Evolutionary conservation across 2,797 vertebrate genomes (phyloP), one percentile per base, ranked within the genome.

Genomic region (Anniella stebbinsi): DNA sequence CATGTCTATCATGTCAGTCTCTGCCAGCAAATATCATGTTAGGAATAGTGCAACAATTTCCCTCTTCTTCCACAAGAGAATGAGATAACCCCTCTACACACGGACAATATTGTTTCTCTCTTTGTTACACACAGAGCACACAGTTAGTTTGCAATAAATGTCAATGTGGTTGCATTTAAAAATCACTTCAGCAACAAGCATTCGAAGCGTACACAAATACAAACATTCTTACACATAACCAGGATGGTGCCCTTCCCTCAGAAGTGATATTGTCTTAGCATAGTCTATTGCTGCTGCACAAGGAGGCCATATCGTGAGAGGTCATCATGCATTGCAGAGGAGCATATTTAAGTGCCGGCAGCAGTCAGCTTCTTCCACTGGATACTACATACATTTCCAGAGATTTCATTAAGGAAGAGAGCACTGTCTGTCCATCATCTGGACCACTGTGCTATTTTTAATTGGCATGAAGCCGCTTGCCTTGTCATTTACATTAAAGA

Each of bases 401-500:
- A 75, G 2, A 72, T 92, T 93, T 91, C 12, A 85, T 3, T 85
- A 38, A 1, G 23, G 91, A 48, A 88, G 30, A 69, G 0, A 70
- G 0, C 0, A 2, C 48, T 12, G 60, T 83, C 78, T 93, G 3
- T 78, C 85, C 41, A 15, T 88, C 17, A 92, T 84, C 80, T 51
- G 33, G 51, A 41, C n/a, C 48, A n/a, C 63, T 78, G 69, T 3
- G 6, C 0, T 69, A 51, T 90, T 92, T 93, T 92, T 88, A 89
- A 82, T 86, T 80, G 30, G 9, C 28, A 89, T 8, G 23, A 48
- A 88, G 36, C 90, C 21, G 66, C 84, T 36, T 45, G 70, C 23
- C 82, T 90, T 90, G 2, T 1, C n/a, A 86, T 93, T 91, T 86
- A 54, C 57, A 83, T 90, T 73, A 87, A 89, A 63, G 21, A 80